Evolutionary conservation across 2,888 invertebrate species (phyloP).

Genomic region (Dysmachus trigonus): DNA sequence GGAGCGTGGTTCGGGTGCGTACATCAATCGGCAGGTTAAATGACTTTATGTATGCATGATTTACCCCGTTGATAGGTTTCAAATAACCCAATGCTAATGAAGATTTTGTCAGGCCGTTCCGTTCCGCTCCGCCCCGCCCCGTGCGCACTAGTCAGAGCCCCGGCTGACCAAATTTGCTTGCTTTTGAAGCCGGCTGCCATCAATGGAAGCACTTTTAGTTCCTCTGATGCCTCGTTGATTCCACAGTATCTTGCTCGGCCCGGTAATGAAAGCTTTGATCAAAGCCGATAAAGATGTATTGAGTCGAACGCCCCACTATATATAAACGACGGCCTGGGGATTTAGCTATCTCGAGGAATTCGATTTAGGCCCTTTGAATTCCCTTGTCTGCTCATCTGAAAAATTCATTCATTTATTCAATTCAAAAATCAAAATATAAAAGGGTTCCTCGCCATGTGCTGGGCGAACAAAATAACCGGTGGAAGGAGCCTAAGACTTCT

Average conservation of each 20-base stretch:
- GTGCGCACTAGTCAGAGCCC: background rate
- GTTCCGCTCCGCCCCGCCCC: background rate
- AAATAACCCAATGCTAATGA: constrained; percentile 19
- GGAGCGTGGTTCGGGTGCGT: background rate
- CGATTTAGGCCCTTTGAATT: constrained; percentile 3
- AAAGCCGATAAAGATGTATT: background rate
- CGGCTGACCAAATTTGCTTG: background rate
- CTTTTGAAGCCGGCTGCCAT: background rate
- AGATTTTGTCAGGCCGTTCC: background rate
- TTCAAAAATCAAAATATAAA: constrained; percentile 8
- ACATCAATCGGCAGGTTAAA: background rate
- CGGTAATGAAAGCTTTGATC: constrained; percentile 30
- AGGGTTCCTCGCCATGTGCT: background rate
- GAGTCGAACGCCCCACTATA: background rate
- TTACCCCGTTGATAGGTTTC: background rate
- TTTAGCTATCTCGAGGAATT: background rate
- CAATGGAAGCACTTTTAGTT: background rate
- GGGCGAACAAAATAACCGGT: background rate
- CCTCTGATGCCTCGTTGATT: background rate
- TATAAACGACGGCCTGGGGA: background rate
- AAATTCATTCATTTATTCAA: constrained; percentile 16
- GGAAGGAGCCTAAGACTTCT: background rate
- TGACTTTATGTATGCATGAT: constrained; percentile 24
- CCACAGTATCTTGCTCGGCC: constrained; percentile 6
- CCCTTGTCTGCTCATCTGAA: background rate